These are phyloP conservation scores for Manduca sexta DNA, from an alignment of 1,140 invertebrate genomes.

Conservation along the genomic window DNA sequence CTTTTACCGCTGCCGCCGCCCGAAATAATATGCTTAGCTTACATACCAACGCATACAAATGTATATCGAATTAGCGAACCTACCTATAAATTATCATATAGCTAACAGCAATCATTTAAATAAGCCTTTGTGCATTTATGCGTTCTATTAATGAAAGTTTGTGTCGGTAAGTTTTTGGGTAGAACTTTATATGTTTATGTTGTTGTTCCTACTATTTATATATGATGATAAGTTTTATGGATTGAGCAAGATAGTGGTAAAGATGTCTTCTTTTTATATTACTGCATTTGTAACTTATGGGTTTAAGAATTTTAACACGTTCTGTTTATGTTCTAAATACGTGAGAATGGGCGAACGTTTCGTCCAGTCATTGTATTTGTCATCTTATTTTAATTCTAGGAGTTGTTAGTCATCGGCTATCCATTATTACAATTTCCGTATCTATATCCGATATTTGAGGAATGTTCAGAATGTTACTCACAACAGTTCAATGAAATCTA, in stretches of 20 bases:
- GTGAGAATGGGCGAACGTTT: too few species aligned
- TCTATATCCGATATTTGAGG: background rate
- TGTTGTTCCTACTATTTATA: too few species aligned
- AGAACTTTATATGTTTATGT: background rate
- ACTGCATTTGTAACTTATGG: too few species aligned
- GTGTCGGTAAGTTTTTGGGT: background rate
- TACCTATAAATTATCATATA: slow-evolving; percentile 24
- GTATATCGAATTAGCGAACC: slow-evolving; percentile 41
- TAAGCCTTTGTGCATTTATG: slow-evolving; percentile 7
- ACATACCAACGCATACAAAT: slow-evolving; percentile 39
- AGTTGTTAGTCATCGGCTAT: background rate
- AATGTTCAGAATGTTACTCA: background rate
- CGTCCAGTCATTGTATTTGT: too few species aligned
- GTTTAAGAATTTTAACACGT: too few species aligned
- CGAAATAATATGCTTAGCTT: slow-evolving; percentile 50
- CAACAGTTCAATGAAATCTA: background rate
- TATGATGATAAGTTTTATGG: too few species aligned
- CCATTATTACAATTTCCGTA: slow-evolving; percentile 2
- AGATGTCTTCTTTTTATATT: too few species aligned
- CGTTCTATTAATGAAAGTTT: slow-evolving; percentile 10
- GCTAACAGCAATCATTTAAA: slow-evolving; percentile 13
- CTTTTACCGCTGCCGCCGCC: slow-evolving; percentile 54
- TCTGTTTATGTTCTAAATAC: too few species aligned
- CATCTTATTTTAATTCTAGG: too few species aligned
- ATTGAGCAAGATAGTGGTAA: too few species aligned